These are phyloP conservation scores for Chrysolina oricalcia DNA, from an alignment of 2,888 invertebrate species.

Conservation along the genomic window DNA sequence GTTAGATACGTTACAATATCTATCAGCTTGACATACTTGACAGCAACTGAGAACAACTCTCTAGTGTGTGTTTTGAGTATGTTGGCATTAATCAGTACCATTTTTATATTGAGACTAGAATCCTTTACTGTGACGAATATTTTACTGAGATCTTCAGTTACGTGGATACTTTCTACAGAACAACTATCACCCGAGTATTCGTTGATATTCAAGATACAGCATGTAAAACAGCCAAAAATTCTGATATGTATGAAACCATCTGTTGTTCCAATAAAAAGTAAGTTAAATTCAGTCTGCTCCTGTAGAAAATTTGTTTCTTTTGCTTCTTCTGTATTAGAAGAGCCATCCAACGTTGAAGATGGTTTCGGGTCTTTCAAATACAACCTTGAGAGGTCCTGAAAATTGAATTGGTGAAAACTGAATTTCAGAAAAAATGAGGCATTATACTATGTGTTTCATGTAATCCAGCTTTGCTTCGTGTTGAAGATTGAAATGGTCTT, in stretches of 20 bases:
- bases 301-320: slow-evolving; percentile 77
- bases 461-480: slow-evolving; percentile 63
- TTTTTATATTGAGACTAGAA: slow-evolving; percentile 72
- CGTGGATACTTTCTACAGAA: slow-evolving; percentile 78
- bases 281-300: slow-evolving; percentile 79
- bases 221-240: slow-evolving; percentile 89
- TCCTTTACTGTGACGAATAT: slow-evolving; percentile 79
- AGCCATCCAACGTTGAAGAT: slow-evolving; percentile 62
- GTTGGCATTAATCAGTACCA: slow-evolving; percentile 75
- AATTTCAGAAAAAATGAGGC: slow-evolving; percentile 22
- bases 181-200: slow-evolving; percentile 75
- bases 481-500: slow-evolving; percentile 53
- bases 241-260: slow-evolving; percentile 83
- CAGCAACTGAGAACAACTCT: slow-evolving; percentile 82
- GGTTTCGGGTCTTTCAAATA: slow-evolving; percentile 73
- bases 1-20: slow-evolving; percentile 80
- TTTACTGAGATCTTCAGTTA: slow-evolving; percentile 82
- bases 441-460: slow-evolving; percentile 65
- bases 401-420: slow-evolving; percentile 29
- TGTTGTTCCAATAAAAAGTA: slow-evolving; percentile 86
- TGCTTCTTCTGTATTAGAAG: slow-evolving; percentile 75
- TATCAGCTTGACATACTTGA: slow-evolving; percentile 79
- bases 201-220: slow-evolving; percentile 80
- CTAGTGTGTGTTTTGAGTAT: slow-evolving; percentile 79
- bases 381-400: slow-evolving; percentile 67